Evolutionary conservation across 2,113 vertebrate species (phyloP).

Genomic region (Psephotus haematonotus): DNA sequence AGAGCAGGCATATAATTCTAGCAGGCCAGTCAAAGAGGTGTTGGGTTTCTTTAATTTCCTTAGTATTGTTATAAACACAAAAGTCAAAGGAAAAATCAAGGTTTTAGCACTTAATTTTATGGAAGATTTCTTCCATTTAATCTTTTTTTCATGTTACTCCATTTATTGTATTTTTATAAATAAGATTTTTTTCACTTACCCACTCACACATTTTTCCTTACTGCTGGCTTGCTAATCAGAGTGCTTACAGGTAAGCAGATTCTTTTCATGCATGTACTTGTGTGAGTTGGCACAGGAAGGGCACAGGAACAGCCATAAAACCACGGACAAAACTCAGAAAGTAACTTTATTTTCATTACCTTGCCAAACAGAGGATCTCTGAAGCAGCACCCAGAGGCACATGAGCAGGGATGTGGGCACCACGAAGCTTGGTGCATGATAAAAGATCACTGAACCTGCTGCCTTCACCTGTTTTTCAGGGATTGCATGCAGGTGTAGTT

Average conservation of each 20-base stretch:
- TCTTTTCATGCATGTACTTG: not conserved
- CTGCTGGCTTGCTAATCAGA: not conserved
- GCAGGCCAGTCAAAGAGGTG: not conserved
- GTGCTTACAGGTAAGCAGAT: not conserved
- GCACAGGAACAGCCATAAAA: not conserved
- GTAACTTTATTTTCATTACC: not conserved
- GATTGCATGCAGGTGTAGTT: not conserved
- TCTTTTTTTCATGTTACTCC: not conserved
- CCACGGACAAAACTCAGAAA: not conserved
- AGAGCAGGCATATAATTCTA: not conserved
- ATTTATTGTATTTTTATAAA: not conserved
- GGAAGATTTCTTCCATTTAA: not conserved
- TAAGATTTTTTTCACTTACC: not conserved
- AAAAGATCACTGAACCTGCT: not conserved
- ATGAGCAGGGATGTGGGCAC: no score
- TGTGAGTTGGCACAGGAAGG: not conserved
- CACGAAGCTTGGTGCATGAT: accelerated
- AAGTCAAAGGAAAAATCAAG: not conserved
- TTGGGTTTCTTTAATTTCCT: not conserved
- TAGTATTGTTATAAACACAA: not conserved
- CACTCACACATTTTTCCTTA: not conserved
- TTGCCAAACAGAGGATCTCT: not conserved
- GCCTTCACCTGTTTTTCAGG: not conserved
- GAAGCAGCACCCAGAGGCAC: not conserved
- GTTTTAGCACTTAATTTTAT: not conserved